phyloP scores from a whole-genome alignment of 1,140 invertebrate species.

The Paralvinella palmiformis region DNA sequence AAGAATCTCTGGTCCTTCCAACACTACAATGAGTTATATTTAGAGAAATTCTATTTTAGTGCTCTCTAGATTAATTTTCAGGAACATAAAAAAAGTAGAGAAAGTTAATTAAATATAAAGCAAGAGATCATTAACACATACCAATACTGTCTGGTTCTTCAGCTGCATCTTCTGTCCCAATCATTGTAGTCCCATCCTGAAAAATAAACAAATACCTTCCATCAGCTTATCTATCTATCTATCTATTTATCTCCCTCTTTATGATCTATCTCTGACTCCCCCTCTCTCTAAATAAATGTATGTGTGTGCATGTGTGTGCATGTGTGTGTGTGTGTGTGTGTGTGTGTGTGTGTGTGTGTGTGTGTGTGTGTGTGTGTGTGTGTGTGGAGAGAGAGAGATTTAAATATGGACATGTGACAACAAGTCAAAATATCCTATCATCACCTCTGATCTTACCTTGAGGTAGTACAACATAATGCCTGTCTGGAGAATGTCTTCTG shows the following conservation, averaged over 20 bases:
- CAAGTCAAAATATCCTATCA: neutral
- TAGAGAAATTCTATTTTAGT: neutral
- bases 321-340: neutral
- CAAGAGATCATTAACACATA: constrained; percentile 17
- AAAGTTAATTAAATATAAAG: neutral
- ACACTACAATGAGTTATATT: constrained; percentile 1
- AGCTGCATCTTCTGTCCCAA: constrained; percentile 65
- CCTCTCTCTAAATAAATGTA: too few relatives aligned
- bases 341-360: neutral
- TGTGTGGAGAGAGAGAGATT: neutral
- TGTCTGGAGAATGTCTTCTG: constrained; percentile 72
- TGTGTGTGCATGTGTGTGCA: neutral
- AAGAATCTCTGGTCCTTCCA: constrained; percentile 67
- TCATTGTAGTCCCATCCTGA: constrained; percentile 52
- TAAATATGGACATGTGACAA: neutral
- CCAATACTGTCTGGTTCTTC: constrained; percentile 67
- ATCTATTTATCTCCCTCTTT: too few relatives aligned
- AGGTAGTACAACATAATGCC: constrained; percentile 87
- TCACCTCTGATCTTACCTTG: constrained; percentile 20
- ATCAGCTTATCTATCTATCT: neutral
- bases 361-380: neutral
- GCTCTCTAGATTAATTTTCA: neutral
- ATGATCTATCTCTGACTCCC: too few relatives aligned
- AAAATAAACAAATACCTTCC: neutral
- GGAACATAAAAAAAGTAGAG: neutral